Evolutionary conservation across 2,888 invertebrate genomes (phyloP), one percentile per base, ranked within the genome.

Genomic region (Portevinia maculata): DNA sequence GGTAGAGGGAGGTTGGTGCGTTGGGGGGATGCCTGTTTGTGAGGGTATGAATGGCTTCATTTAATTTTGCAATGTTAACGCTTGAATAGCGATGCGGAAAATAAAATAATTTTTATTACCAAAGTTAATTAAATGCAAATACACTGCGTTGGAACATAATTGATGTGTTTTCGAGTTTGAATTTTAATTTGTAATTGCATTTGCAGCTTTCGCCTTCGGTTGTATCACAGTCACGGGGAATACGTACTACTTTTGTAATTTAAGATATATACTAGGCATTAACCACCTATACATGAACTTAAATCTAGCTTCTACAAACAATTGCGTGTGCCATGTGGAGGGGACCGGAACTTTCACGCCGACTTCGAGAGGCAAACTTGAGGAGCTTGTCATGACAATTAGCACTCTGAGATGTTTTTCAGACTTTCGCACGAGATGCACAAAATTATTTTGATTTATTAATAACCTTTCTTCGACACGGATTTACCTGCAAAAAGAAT

Each of bases 41-140:
- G 28, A 13, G 48, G 37, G 57, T 62, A 64, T 21, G 46, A 74
- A 60, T 81, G 52, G 59, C 64, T 75, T 75, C 74, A 74, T 81
- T 81, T 65, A 70, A 70, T 65, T 81, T 76, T 48, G 53, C 24
- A 75, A 81, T 76, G 46, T 70, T 41, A 69, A 48, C 64, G 46
- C 59, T 65, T 46, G 65, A 52, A 53, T 81, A 48, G 59, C 37
- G 50, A 52, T 79, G 57, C 50, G 55, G 59, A 34, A 65, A 71
- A 71, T 76, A 71, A 75, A 76, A 71, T 48, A 60, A 65, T 65
- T 75, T 79, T 67, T 69, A 30, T 34, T 15, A 55, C 19, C 15
- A 7, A 52, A 41, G 32, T 65, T 44, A 32, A 13, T 30, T 44
- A 71, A 75, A 81, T 59, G 79, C 57, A 74, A 79, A 69, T 74